phyloP scores from a whole-genome alignment of 2,888 invertebrate genomes.

The Cataglyphis albicans region DNA sequence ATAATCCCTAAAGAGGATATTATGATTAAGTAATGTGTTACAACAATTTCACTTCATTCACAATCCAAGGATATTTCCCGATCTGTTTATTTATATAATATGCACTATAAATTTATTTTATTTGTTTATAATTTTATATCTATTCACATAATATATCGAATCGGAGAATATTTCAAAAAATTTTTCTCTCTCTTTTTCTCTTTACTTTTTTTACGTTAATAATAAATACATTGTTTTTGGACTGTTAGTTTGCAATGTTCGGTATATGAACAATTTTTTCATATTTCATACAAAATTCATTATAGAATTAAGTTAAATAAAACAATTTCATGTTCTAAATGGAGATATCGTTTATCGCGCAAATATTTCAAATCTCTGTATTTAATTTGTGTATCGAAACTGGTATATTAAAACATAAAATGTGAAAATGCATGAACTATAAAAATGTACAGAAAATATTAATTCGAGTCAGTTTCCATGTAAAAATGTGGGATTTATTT shows the following conservation, averaged over 20 bases:
- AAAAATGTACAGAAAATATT: neutral
- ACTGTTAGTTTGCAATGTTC: neutral
- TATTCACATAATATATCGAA: neutral
- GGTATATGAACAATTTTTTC: neutral
- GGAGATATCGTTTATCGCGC: constrained; percentile 19
- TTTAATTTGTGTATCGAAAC: constrained; percentile 35
- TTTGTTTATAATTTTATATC: constrained; percentile 14
- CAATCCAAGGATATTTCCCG: neutral
- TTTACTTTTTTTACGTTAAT: neutral
- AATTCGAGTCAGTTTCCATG: neutral
- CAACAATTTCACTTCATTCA: neutral
- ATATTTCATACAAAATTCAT: constrained; percentile 14
- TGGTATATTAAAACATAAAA: constrained; percentile 32
- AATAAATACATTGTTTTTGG: neutral
- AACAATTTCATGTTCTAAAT: constrained; percentile 43
- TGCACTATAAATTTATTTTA: neutral
- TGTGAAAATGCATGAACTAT: neutral
- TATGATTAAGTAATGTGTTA: neutral
- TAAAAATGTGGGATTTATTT: neutral
- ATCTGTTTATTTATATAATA: neutral
- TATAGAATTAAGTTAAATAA: constrained; percentile 35
- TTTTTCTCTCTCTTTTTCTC: neutral
- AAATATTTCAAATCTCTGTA: constrained; percentile 44
- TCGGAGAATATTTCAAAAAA: neutral
- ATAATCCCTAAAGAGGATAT: neutral